Evolutionary conservation across 2,113 vertebrate species (phyloP), one percentile per base, ranked within the genome.

Genomic region (Atherinomorus stipes): DNA sequence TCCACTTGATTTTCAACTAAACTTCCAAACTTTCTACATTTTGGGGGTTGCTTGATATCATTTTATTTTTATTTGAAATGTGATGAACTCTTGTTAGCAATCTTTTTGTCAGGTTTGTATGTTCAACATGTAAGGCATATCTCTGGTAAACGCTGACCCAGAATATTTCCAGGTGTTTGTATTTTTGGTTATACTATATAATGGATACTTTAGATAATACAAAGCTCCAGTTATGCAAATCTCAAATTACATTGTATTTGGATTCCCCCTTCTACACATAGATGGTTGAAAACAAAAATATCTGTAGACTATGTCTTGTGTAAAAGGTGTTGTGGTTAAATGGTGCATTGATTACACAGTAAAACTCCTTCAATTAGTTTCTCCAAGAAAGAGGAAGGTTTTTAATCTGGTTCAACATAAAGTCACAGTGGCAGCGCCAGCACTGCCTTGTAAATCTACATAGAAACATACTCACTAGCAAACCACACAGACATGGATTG

Each of bases 351-450:
- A 25, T 38, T 40, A 70, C 49, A 7, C 74, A 65, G 65, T 52
- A 53, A 44, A n/a, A 68, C 18, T 18, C 0, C 0, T 58, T 16
- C 16, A 63, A 7, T 51, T 56, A 59, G n/a, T 58, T 51, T 64
- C 22, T 76, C 18, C 28, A 40, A 26, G 19, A 83, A 66, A 51
- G 12, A 69, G 31, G 56, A 57, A n/a, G n/a, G n/a, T 10, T 70
- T 80, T 77, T 83, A 74, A 31, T 78, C 70, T n/a, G 15, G 26
- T 64, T 57, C 9, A 16, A 64, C 31, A 57, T 56, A 47, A 70
- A 11, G 38, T 53, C 31, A 3, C 37, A 76, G 13, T 16, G 52
- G 62, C 80, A 81, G 80, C 8, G 64, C 85, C 86, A 63, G 74
- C 84, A 84, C 83, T 9, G 31, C 56, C 49, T 58, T 4, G 0